Evolutionary conservation across 2,888 invertebrate genomes (phyloP), one percentile per base, ranked within the genome.

Genomic region (Phytoseiulus persimilis): DNA sequence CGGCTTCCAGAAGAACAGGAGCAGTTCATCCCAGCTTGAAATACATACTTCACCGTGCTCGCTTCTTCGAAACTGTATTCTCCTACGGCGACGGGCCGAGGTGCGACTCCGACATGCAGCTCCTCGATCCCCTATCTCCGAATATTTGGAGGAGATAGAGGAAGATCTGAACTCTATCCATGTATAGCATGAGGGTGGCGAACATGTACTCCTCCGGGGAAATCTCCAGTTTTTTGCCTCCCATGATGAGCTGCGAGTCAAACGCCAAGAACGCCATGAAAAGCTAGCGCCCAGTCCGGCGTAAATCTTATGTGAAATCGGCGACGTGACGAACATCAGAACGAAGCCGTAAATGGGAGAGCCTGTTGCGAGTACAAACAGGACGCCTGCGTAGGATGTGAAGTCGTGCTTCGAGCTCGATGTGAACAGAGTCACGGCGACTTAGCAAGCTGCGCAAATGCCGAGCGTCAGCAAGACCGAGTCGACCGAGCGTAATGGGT

Each of bases 231-330:
- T 94, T 94, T 91, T 94, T 93, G 31, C 95, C 95, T 32, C 95
- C 95, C 92, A 95, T 93, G 83, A 95, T 93, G 92, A 94, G 93
- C 93, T 95, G 95, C 23, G 95, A 94, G 92, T 95, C 95, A 91
- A 94, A 95, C 91, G 95, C 94, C 91, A 95, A 92, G 92, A 94
- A 95, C 93, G 94, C 92, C 91, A 93, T 94, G 92, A 94, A 94
- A n/a, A 95, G 91, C 6, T 92, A 11, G 94, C 94, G 83, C 94
- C 94, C 46, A 94, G 91, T 32, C 93, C 93, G 83, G 94, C 93
- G 92, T 94, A 94, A 32, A 90, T 32, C 87, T 31, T 87, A 3
- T 87, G 33, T 31, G 45, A 83, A 91, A 91, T 90, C 65, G 46
- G 83, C 33, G 92, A 91, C 46, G 92, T 90, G 0, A 92, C 92